A percentile compares a stretch with the other conserved stretches of the same genome.
Evolutionary conservation across 2,797 vertebrate genomes (phyloP).

Genomic region (Onychomys arenicola): DNA sequence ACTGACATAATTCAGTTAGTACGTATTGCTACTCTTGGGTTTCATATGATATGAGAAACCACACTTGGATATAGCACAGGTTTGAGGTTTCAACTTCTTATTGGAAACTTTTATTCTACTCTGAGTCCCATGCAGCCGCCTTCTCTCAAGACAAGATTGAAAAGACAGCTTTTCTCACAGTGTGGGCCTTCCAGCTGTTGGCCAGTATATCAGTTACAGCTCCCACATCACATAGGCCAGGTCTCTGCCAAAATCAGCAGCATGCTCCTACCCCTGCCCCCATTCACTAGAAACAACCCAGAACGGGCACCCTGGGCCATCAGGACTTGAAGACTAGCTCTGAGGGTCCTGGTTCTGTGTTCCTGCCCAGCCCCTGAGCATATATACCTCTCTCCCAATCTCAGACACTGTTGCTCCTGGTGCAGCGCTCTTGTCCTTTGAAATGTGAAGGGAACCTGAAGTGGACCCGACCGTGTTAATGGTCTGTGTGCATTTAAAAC

Average conservation of each 20-base stretch:
- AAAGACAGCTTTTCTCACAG: neutral
- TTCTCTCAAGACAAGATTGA: neutral
- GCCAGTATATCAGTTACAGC: neutral
- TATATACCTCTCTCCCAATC: neutral
- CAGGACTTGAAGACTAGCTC: neutral
- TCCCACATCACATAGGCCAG: neutral
- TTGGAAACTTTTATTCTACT: neutral
- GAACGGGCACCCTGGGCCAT: neutral
- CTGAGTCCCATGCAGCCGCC: neutral
- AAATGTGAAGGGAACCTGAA: neutral
- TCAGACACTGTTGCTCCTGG: neutral
- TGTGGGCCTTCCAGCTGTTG: neutral
- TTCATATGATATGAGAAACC: conserved; percentile 4
- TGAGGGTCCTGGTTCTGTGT: neutral
- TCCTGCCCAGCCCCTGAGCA: neutral
- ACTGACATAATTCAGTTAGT: neutral
- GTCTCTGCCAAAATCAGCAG: neutral
- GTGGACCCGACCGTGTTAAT: neutral
- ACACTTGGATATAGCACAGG: neutral
- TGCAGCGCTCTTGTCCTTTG: neutral
- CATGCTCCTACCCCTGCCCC: neutral
- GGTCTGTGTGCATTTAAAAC: neutral
- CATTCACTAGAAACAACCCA: neutral
- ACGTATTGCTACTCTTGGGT: neutral
- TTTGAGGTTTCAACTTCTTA: conserved; percentile 7